Base-by-base conservation (phyloP, 2,113 vertebrate species). In the Phyllostomus discolor region DNA sequence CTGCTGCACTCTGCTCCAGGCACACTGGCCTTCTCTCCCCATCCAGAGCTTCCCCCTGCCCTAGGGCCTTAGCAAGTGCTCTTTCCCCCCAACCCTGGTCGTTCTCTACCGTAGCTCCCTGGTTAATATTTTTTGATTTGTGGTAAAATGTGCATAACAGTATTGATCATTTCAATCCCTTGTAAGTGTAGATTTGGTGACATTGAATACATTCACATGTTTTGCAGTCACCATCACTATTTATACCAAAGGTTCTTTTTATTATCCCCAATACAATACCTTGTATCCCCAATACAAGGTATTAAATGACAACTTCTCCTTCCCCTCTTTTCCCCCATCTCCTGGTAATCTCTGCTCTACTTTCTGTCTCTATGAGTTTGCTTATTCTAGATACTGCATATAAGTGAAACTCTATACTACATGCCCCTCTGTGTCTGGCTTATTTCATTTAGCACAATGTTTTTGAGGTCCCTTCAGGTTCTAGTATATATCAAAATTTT, bases 401-500 rank as follows among this genome's bases (percentile, higher is more conserved):
- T 41, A 88, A 93, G 0, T 85, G 57, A 54, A 83, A 64, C 1
- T 24, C 14, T 12, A 33, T 26, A 38, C 33, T n/a, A 64, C 48
- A 26, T 75, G 4, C 35, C 35, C 11, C 79, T 92, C 46, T 57
- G 14, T 57, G 5, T 50, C 8, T 91, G 41, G 78, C 41, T 91
- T 91, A 78, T 72, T 62, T 92, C 80, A 86, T 50, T 81, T 62
- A 92, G 48, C 35, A 20, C 38, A 43, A 35, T 70, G 67, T 69
- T 89, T 78, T 54, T 17, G 31, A 67, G 48, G 75, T 28, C 38
- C 1, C 1, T 69, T 81, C 57, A 14, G 38, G 31, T 15, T 70
- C 7, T 33, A n/a, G 26, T n/a, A 26, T 26, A 22, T 24, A 69
- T 41, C 15, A 35, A 67, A 69, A 46, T 62, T 57, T 50, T 52